Conservation (phyloP, 1,140 invertebrate genomes). For the Leptinotarsa undecemlineata region DNA sequence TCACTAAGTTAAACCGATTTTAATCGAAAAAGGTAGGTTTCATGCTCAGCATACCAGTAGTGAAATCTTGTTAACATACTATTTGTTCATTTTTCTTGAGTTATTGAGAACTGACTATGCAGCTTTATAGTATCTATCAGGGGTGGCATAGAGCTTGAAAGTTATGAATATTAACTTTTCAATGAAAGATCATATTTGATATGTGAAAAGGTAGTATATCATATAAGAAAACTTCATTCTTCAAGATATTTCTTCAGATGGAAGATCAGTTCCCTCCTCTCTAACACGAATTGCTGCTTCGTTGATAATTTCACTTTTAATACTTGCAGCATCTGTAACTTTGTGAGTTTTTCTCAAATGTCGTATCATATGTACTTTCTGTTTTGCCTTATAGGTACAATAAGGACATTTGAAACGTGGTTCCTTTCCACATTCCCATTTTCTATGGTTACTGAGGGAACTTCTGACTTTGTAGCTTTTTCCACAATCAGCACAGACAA, state of each 20-base stretch:
- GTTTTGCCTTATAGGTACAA: slow-evolving; percentile 79
- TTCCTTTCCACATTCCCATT: slow-evolving; percentile 84
- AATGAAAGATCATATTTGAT: too few relatives aligned
- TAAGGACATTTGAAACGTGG: slow-evolving; percentile 82
- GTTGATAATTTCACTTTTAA: not conserved
- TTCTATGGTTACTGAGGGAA: slow-evolving; percentile 78
- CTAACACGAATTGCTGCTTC: not conserved
- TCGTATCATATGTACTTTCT: slow-evolving; percentile 82
- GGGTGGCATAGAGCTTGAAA: too few relatives aligned
- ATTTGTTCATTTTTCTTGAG: too few relatives aligned
- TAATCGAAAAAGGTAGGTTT: too few relatives aligned
- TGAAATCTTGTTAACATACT: too few relatives aligned
- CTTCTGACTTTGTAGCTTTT: slow-evolving; percentile 58
- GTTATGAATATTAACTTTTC: too few relatives aligned
- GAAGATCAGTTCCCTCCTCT: not conserved
- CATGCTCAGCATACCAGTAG: too few relatives aligned
- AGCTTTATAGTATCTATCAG: too few relatives aligned
- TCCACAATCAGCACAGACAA: slow-evolving; percentile 52
- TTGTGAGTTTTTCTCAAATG: slow-evolving; percentile 55
- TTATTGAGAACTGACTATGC: too few relatives aligned
- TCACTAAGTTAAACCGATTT: too few relatives aligned
- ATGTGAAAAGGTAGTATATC: too few relatives aligned
- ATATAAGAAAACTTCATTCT: not conserved
- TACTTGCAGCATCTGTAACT: slow-evolving; percentile 15
- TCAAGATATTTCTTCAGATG: not conserved